Evolutionary conservation across 2,888 invertebrate species (phyloP), one percentile per base, ranked within the genome.

Genomic region (Eudasyphora cyanicolor): DNA sequence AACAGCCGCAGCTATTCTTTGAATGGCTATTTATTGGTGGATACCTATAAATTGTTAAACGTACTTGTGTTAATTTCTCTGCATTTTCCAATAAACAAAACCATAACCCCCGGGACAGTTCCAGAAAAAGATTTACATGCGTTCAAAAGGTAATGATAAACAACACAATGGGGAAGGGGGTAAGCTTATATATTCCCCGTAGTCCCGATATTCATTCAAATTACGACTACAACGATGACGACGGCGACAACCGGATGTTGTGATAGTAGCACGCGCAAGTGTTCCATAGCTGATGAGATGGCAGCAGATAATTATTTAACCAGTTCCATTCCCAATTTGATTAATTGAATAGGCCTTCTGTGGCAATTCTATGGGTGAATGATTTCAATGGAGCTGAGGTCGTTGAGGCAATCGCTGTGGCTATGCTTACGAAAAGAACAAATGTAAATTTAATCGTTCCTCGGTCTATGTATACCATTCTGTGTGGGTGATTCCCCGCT

Each of bases 261-360:
- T 29, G 64, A 49, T 57, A 32, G 51, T 17, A 75, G 69, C 85
- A 77, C 71, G 79, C 71, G 77, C 82, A 67, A 51, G 57, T 76
- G 51, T 76, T 32, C 69, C 60, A 17, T 62, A 12, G 73, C 32
- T 73, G 64, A 38, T 76, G 67, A 19, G 57, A 21, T 24, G 35
- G n/a, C n/a, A 76, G 57, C 42, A 73, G 73, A 74, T 74, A 85
- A 86, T 84, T 85, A 82, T 85, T 84, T 86, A 85, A 85, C 82
- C 79, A 84, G 79, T 82, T 82, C 80, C n/a, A n/a, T 38, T n/a
- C 42, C 35, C 21, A 64, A 75, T 69, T 78, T 85, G 82, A 84
- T 85, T 86, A 85, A 86, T 84, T 85, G 75, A 84, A 82, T 80
- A 24, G 54, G 42, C 17, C 81, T 79, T 78, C 29, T 21, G 24